phyloP scores from a whole-genome alignment of 2,113 vertebrate species.

The Tragelaphus buxtoni region DNA sequence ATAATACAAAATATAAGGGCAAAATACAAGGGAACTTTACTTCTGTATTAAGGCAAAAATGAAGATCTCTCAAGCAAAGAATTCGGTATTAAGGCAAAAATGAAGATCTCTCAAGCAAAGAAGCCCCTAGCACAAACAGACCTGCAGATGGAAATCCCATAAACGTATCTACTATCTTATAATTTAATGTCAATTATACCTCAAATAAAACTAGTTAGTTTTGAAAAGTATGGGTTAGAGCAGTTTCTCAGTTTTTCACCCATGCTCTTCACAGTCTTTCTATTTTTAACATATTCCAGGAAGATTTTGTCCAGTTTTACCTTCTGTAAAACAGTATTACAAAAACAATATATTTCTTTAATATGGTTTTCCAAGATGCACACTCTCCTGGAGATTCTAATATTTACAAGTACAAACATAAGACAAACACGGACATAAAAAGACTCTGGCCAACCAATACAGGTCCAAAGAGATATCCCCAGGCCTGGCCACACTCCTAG shows the following conservation, averaged over 20 bases:
- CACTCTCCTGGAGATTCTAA: neutral
- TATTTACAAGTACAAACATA: neutral
- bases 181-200: neutral
- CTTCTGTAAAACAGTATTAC: neutral
- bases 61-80: neutral
- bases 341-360: neutral
- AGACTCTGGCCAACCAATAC: neutral
- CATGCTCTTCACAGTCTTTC: neutral
- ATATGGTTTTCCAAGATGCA: neutral
- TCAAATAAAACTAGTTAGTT: neutral
- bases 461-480: neutral
- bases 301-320: neutral
- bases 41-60: neutral
- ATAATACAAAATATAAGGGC: constrained; percentile 20
- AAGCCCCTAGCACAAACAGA: neutral
- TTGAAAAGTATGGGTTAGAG: neutral
- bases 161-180: neutral
- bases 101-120: neutral
- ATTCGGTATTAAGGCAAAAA: neutral
- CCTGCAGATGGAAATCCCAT: neutral
- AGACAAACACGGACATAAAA: neutral
- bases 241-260: constrained; percentile 1
- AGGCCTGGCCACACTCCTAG: neutral
- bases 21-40: neutral
- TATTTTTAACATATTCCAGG: neutral